Percentiles rank a stretch among this genome's conserved stretches.
phyloP scores from a whole-genome alignment of 2,113 vertebrate species.

The Rhadina sibilatrix region DNA sequence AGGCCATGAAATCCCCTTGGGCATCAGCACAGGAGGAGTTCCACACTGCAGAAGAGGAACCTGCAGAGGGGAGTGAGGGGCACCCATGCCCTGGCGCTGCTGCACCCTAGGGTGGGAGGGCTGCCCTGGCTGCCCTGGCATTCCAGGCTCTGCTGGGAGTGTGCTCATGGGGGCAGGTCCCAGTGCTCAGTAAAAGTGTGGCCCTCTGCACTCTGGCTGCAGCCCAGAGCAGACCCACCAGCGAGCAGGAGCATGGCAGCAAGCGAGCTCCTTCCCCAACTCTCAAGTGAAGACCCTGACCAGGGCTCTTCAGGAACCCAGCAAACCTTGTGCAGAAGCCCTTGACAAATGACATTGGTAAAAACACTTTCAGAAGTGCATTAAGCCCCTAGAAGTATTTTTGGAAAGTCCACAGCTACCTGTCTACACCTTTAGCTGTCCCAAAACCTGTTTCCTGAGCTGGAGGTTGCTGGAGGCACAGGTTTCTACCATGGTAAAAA shows the following conservation, averaged over 20 bases:
- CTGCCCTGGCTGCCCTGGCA: not conserved
- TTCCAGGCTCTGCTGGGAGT: not conserved
- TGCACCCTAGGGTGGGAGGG: not conserved
- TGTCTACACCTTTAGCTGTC: not conserved
- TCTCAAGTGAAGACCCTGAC: not conserved
- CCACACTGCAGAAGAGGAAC: not conserved
- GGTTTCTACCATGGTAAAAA: not conserved
- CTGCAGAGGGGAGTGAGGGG: not conserved
- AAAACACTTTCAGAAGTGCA: not conserved
- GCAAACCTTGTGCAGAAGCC: not conserved
- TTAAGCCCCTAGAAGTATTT: not conserved
- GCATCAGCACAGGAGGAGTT: not conserved
- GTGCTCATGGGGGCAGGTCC: not conserved
- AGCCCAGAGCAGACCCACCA: not conserved
- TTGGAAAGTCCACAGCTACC: not conserved
- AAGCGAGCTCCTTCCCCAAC: not conserved
- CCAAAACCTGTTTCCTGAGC: not conserved
- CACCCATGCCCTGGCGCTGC: accelerated
- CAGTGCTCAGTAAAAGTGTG: accelerated
- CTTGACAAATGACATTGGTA: not conserved
- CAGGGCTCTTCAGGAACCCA: not conserved
- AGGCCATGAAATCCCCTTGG: not conserved
- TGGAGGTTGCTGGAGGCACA: not conserved
- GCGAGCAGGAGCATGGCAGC: accelerated
- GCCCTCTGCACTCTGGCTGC: accelerated